Evolutionary conservation across 1,140 invertebrate species (phyloP), one percentile per base, ranked within the genome.

Genomic region (Theocolax elegans): DNA sequence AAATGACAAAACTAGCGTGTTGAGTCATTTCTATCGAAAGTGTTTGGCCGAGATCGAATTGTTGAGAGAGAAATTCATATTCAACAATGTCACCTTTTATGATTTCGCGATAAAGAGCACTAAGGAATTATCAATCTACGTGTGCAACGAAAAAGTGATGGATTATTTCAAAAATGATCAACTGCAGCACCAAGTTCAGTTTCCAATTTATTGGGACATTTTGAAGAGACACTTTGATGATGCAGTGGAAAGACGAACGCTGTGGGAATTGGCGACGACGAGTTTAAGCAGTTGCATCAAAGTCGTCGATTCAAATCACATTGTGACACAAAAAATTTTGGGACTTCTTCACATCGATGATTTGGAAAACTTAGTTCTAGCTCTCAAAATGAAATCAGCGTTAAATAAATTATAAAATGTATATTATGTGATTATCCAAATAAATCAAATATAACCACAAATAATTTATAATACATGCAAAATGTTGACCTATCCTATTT

Each of bases 201-300:
- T 58, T 23, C 29, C 29, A 13, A 40, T 58, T 6, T 58, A 58
- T 40, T 40, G 6, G 12, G 19, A 38, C 19, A 58, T 58, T 40
- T 58, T 58, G n/a, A 8, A 58, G 7, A n/a, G 17, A 15, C 54
- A 40, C 1, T 58, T 58, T 58, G n/a, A 40, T n/a, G 54, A 58
- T 12, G 54, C 54, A 6, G 2, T 58, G n/a, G 35, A 38, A 29
- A 19, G 19, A 8, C 29, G 7, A 1, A 58, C 27, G 9, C 29
- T 58, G 10, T 3, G 31, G 1, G 54, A 38, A 8, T 6, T 1
- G 10, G 54, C 54, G 4, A 40, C 31, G 1, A 12, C 3, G 4
- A 40, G 29, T 25, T 23, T 58, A 13, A 31, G 31, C n/a, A 3
- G 13, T 23, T 10, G 21, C 29, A 35, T 58, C 1, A 6, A 38